Conservation (phyloP, 1,140 invertebrate genomes). For the Zaprionus africanus region DNA sequence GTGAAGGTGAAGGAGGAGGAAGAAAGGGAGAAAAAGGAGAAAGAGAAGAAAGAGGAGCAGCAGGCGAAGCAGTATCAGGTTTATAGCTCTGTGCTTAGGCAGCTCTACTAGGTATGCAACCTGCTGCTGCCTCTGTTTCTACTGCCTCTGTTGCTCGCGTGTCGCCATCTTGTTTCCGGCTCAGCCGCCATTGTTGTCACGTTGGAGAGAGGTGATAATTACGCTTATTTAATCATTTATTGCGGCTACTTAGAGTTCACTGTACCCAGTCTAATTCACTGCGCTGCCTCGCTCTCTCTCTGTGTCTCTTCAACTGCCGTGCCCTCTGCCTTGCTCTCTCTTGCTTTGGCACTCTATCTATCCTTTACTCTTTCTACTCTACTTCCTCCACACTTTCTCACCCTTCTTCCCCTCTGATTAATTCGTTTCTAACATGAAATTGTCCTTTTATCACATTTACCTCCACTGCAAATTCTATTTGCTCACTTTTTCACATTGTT, state of each 20-base stretch:
- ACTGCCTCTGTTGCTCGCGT: conserved; percentile 35
- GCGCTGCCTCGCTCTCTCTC: neutral
- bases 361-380: no score
- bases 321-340: no score
- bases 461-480: conserved; percentile 44
- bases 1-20: neutral
- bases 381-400: conserved; percentile 2
- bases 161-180: conserved; percentile 35
- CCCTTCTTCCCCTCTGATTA: conserved; percentile 50
- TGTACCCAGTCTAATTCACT: conserved; percentile 15
- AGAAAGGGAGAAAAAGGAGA: neutral
- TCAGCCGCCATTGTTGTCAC: conserved; percentile 38
- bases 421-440: conserved; percentile 74
- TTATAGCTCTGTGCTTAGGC: no score
- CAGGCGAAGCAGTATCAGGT: no score
- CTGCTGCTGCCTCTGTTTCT: no score
- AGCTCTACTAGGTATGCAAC: neutral
- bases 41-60: no score
- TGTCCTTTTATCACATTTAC: conserved; percentile 72
- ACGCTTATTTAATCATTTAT: conserved; percentile 82
- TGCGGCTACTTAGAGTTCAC: conserved; percentile 63
- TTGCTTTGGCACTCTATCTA: neutral
- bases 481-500: conserved; percentile 31
- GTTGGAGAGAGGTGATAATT: conserved; percentile 68
- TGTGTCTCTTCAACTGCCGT: neutral